Base-by-base conservation (phyloP, 2,888 invertebrate genomes). In the Leptopilina drosophilae region DNA sequence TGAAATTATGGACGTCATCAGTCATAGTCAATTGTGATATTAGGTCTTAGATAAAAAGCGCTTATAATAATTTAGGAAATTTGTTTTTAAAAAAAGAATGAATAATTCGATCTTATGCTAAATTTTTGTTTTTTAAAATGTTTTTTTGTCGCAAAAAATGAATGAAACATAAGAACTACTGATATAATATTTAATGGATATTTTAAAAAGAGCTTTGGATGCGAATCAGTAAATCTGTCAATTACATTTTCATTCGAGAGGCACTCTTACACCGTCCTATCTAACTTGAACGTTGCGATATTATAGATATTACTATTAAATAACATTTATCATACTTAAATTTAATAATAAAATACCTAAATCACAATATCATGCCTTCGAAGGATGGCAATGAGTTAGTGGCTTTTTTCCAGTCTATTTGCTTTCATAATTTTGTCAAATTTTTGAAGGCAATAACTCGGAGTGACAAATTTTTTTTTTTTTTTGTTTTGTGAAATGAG, bases 271-370 rank as follows among this genome's bases (percentile, higher is more conserved):
- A 84, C 84, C 84, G 83, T 85, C 81, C 81, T 76, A 80, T 82
- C 80, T 82, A 86, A 84, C 81, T 83, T 84, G 85, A 87, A 89
- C 88, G 84, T 83, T 87, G 88, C 84, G 88, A 88, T 85, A 82
- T 79, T 86, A 87, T 87, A 85, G 82, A 87, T 86, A 88, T 90
- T 87, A 89, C 81, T 82, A 89, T 90, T 90, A 90, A 89, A 90
- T 90, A 90, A 90, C 89, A 89, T 89, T 90, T 87, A 88, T 87
- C 85, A 87, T 87, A 89, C 85, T 85, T 89, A 89, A 89, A 88
- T 90, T 88, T 89, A 88, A 88, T 88, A 88, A 89, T 88, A 90
- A 90, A 90, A 89, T 90, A 89, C 82, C 88, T 90, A 90, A 91
- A 90, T 90, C 89, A 90, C 90, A 90, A 89, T 89, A 87, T 89